These are phyloP conservation scores for Laothoe populi DNA, from an alignment of 2,888 invertebrate species.

Conservation along the genomic window DNA sequence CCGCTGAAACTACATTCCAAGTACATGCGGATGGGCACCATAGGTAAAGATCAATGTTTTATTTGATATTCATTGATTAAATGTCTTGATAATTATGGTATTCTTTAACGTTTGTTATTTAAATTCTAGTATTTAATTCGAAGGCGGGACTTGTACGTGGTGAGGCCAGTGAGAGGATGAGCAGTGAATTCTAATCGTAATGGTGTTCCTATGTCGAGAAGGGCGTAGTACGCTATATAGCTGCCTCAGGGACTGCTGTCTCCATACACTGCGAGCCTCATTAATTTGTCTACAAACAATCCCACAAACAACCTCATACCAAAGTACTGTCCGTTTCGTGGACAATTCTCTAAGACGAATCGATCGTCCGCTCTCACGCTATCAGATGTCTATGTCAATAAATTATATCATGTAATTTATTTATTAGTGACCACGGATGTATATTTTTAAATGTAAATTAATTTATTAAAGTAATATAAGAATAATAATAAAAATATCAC, in stretches of 20 bases:
- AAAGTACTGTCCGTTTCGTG: slow-evolving; percentile 72
- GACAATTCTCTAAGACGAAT: slow-evolving; percentile 63
- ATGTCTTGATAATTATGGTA: slow-evolving; percentile 4
- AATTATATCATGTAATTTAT: slow-evolving; percentile 83
- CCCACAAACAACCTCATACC: slow-evolving; percentile 76
- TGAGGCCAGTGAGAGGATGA: slow-evolving; percentile 83
- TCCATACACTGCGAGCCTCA: slow-evolving; percentile 35
- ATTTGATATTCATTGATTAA: background rate
- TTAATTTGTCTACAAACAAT: slow-evolving; percentile 35
- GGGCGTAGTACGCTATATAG: slow-evolving; percentile 52
- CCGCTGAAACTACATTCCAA: slow-evolving; percentile 87
- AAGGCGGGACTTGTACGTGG: slow-evolving; percentile 87
- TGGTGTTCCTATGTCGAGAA: slow-evolving; percentile 75
- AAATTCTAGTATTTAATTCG: slow-evolving; percentile 84
- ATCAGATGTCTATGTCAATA: slow-evolving; percentile 80
- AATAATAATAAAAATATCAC: slow-evolving; percentile 66
- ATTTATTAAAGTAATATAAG: slow-evolving; percentile 76
- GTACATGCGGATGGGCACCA: slow-evolving; percentile 88
- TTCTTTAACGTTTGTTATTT: slow-evolving; percentile 63
- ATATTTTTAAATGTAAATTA: slow-evolving; percentile 73
- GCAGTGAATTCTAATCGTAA: slow-evolving; percentile 86
- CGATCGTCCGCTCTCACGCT: slow-evolving; percentile 67
- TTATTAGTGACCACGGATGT: slow-evolving; percentile 79
- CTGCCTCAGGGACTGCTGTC: slow-evolving; percentile 27
- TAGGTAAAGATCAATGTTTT: slow-evolving; percentile 65